Percentiles rank a stretch among this genome's conserved stretches.
These are phyloP conservation scores for Oplegnathus fasciatus DNA, from an alignment of 2,113 vertebrate species.

Conservation along the genomic window DNA sequence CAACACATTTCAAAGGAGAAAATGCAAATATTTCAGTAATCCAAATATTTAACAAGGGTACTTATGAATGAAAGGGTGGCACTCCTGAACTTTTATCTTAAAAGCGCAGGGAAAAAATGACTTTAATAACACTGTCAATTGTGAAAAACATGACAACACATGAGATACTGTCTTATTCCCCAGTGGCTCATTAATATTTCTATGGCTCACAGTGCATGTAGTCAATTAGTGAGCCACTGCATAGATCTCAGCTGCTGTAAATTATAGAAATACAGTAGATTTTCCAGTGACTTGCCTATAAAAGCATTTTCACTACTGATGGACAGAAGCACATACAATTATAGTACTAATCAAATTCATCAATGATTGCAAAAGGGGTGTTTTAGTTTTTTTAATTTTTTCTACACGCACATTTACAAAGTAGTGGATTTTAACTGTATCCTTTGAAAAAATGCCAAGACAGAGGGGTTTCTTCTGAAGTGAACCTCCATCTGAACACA, in stretches of 20 bases:
- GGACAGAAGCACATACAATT: slow-evolving; percentile 5
- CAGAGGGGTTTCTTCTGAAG: not conserved
- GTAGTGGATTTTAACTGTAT: not conserved
- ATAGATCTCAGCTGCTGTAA: not conserved
- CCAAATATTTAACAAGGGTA: slow-evolving; percentile 11
- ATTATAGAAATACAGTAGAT: not conserved
- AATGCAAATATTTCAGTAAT: slow-evolving; percentile 12
- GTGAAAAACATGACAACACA: slow-evolving; percentile 1
- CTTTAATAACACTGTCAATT: slow-evolving; percentile 8
- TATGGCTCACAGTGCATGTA: slow-evolving; percentile 9
- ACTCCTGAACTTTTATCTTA: not conserved
- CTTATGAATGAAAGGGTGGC: not conserved
- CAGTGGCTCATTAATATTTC: not conserved
- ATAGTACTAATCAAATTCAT: slow-evolving; percentile 25
- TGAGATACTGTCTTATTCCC: not conserved
- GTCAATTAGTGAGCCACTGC: slow-evolving; percentile 30
- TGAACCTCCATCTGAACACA: not conserved
- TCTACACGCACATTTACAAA: not conserved
- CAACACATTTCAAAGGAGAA: slow-evolving; percentile 23
- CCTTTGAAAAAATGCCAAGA: not conserved
- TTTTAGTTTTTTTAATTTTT: slow-evolving; percentile 10
- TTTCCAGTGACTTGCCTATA: not conserved
- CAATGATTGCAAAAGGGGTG: slow-evolving; percentile 7
- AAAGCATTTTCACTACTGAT: slow-evolving; percentile 19
- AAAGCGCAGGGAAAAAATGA: not conserved